Percentiles rank a stretch among this genome's conserved stretches.
phyloP scores from a whole-genome alignment of 2,888 invertebrate genomes.

The Agriopis marginaria region DNA sequence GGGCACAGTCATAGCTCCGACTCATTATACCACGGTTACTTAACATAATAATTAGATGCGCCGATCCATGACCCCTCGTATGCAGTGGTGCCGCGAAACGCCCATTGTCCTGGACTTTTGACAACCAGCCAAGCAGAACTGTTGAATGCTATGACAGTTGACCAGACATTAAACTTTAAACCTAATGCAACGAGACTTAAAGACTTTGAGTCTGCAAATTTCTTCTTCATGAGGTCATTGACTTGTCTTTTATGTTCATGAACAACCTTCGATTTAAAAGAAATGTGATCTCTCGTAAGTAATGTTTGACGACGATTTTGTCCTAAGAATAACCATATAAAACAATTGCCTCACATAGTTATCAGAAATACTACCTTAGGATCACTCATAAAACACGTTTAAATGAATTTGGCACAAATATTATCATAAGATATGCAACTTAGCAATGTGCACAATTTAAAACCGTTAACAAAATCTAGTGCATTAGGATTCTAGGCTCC shows the following conservation, averaged over 20 bases:
- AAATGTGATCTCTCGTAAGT: not conserved
- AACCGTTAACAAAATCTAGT: constrained; percentile 32
- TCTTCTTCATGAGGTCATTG: constrained; percentile 52
- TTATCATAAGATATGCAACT: not conserved
- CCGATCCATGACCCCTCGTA: constrained; percentile 60
- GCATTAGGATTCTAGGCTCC: constrained; percentile 16
- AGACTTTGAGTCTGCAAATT: constrained; percentile 25
- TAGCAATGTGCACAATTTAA: not conserved
- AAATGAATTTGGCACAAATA: too few relatives aligned
- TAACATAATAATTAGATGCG: constrained; percentile 61
- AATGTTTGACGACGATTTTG: too few relatives aligned
- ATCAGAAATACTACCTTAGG: not conserved
- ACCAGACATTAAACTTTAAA: constrained; percentile 38
- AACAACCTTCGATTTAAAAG: not conserved
- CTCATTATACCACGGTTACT: constrained; percentile 45
- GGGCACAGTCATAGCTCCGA: constrained; percentile 44
- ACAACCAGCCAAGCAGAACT: constrained; percentile 68
- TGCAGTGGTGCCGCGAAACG: constrained; percentile 59
- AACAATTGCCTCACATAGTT: not conserved
- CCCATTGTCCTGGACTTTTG: constrained; percentile 66
- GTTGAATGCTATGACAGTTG: constrained; percentile 23
- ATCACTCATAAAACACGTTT: too few relatives aligned
- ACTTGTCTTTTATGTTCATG: constrained; percentile 41
- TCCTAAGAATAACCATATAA: too few relatives aligned
- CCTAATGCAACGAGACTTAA: constrained; percentile 41